A percentile compares a stretch with the other conserved stretches of the same genome.
Conservation (phyloP, 2,797 vertebrate genomes). For the Leptodactylus fallax region DNA sequence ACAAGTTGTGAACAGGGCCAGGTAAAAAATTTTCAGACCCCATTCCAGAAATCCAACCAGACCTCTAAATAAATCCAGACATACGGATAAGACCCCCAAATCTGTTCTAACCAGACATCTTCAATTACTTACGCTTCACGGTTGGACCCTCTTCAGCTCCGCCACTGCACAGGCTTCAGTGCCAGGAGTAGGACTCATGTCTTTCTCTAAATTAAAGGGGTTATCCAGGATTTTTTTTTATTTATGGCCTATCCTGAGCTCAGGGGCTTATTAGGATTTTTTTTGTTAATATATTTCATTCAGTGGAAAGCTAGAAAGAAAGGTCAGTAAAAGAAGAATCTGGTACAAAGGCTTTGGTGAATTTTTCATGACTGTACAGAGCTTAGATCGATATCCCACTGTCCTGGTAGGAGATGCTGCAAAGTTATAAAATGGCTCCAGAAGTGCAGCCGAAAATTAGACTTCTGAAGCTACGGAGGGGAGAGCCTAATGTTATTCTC, state of each 20-base stretch:
- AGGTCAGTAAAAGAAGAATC: neutral
- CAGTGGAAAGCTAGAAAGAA: neutral
- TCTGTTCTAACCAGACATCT: too few species aligned
- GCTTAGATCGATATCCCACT: neutral
- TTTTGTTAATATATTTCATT: neutral
- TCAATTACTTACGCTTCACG: too few species aligned
- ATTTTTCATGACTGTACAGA: neutral
- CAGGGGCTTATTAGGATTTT: too few species aligned
- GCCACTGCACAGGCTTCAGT: too few species aligned
- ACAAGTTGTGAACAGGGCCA: too few species aligned
- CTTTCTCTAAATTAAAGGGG: too few species aligned
- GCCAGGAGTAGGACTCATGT: neutral
- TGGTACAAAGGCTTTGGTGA: neutral
- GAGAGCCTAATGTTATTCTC: neutral
- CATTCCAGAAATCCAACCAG: too few species aligned
- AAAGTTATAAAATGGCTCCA: neutral
- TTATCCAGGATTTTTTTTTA: neutral
- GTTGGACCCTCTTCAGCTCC: too few species aligned
- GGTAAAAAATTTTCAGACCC: too few species aligned
- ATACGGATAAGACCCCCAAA: too few species aligned
- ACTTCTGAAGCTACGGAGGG: neutral
- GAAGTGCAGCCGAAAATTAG: constrained; percentile 6
- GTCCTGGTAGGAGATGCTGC: neutral
- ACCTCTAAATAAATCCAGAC: too few species aligned
- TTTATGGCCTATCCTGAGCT: too few species aligned